Evolutionary conservation across 2,113 vertebrate genomes (phyloP), one percentile per base, ranked within the genome.

Genomic region (Tauraco erythrolophus): DNA sequence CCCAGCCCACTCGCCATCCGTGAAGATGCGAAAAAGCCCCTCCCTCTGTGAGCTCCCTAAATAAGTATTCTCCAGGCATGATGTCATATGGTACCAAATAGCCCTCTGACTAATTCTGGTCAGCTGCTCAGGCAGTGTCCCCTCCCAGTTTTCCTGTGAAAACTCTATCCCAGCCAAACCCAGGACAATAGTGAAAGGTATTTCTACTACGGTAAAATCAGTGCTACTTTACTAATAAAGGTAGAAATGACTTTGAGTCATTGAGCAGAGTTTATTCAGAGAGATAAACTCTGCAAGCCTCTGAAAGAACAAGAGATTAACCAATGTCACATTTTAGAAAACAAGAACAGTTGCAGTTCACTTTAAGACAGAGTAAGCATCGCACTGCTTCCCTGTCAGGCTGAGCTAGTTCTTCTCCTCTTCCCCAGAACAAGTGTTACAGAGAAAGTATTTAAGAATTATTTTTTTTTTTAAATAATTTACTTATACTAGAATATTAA

Each of bases 351-450:
- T 22, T 69, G 2, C 3, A 61, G 25, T 65, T 68, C 35, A 60
- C 4, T 66, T 50, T 48, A 50, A 77, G 39, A 56, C 11, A 82
- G 10, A 48, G 5, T 24, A 19, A 65, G n/a, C 12, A 19, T 28
- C 5, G 2, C 39, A 24, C 30, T 74, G 2, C 28, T 86, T 87
- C 6, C 9, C 62, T 8, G 62, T 83, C 46, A 87, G 57, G 11
- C 1, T 35, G 9, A 62, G 18, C 3, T 71, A n/a, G 14, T 75
- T 76, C 7, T 93, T 81, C 39, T 62, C 8, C 2, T 4, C 6
- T 66, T 57, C 2, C 11, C 37, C 6, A 60, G 11, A 5, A 22
- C 11, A 83, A 87, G 45, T 0, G 1, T 1, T 41, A 16, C 30
- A 60, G 11, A 57, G 6, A 35, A 2, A 56, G 1, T 41, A 70